Evolutionary conservation across 2,888 invertebrate genomes (phyloP).

Genomic region (Caenorhabditis doughertyi): DNA sequence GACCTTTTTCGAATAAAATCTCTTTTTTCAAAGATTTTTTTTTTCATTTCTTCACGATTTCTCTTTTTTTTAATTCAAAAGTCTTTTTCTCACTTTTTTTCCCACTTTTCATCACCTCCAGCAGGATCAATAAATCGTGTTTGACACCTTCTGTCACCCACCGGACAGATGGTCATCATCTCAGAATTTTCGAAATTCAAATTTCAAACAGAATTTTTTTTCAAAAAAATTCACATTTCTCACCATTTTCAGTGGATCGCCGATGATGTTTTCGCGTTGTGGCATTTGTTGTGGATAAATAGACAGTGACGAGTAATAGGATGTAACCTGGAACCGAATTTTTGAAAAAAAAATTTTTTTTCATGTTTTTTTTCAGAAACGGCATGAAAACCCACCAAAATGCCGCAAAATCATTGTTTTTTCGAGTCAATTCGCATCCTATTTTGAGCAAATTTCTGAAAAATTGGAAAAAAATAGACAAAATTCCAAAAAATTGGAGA

Average conservation of each 20-base stretch:
- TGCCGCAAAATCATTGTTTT: constrained; percentile 45
- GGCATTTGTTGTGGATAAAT: neutral
- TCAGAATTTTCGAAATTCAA: neutral
- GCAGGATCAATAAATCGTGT: neutral
- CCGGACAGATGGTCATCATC: neutral
- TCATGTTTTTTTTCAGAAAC: neutral
- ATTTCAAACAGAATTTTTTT: constrained; percentile 4
- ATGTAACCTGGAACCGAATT: constrained; percentile 17
- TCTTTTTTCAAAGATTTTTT: no score
- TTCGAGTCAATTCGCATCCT: constrained; percentile 35
- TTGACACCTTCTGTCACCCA: neutral
- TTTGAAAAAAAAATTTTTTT: neutral
- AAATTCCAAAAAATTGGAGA: no score
- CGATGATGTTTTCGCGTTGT: constrained; percentile 59
- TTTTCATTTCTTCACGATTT: no score
- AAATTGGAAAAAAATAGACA: neutral
- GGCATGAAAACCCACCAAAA: constrained; percentile 34
- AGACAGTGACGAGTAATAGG: constrained; percentile 14
- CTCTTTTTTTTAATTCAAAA: no score
- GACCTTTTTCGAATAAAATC: no score
- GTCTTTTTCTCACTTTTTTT: no score
- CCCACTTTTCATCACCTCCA: no score
- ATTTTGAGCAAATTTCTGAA: constrained; percentile 4
- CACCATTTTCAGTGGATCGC: constrained; percentile 63
- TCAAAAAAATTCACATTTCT: constrained; percentile 11